A percentile compares a stretch with the other conserved stretches of the same genome.
Conservation (phyloP, 1,140 invertebrate species). For the Cydia pomonella region DNA sequence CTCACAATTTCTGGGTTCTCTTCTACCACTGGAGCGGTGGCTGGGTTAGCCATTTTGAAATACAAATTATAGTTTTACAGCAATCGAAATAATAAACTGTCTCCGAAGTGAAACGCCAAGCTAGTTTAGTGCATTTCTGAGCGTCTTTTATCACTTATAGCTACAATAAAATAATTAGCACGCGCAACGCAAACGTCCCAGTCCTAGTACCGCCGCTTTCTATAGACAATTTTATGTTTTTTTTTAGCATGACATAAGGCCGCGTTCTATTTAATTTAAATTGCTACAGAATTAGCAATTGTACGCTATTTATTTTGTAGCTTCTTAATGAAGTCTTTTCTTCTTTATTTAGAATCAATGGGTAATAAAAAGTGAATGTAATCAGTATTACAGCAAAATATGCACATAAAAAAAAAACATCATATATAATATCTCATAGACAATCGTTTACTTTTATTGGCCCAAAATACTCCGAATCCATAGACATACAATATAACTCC, state of each 20-base stretch:
- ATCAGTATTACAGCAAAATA: too few relatives aligned
- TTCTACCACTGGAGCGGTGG: conserved; percentile 5
- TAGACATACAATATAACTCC: too few relatives aligned
- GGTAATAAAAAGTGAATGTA: too few relatives aligned
- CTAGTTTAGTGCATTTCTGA: background rate
- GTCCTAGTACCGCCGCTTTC: conserved; percentile 3
- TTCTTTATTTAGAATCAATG: too few relatives aligned
- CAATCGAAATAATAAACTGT: background rate
- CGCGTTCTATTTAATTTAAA: background rate
- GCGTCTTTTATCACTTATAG: background rate
- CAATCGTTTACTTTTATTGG: too few relatives aligned
- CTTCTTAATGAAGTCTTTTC: too few relatives aligned
- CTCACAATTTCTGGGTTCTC: conserved; percentile 20
- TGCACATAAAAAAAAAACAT: too few relatives aligned
- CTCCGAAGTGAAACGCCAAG: background rate
- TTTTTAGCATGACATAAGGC: background rate
- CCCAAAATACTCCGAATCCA: too few relatives aligned
- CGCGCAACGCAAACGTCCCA: background rate
- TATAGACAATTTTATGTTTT: background rate
- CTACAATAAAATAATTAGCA: background rate
- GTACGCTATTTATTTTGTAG: too few relatives aligned
- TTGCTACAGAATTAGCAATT: too few relatives aligned
- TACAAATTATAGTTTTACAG: background rate
- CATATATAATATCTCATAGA: too few relatives aligned
- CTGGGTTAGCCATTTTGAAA: conserved; percentile 10